phyloP scores from a whole-genome alignment of 1,140 invertebrate species.

The Pogonognathellus flavescens region DNA sequence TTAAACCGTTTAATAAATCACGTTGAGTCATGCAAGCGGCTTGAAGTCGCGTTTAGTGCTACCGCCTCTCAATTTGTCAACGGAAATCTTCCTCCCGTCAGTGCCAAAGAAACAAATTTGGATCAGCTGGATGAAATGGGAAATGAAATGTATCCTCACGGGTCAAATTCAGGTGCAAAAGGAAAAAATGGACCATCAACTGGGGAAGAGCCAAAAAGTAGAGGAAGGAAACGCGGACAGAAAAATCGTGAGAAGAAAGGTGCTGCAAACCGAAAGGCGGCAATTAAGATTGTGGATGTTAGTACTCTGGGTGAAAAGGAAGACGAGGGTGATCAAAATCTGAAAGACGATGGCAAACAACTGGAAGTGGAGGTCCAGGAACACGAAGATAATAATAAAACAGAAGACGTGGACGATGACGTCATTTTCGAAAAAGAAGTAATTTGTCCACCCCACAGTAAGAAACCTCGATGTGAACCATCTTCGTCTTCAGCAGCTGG shows the following conservation, averaged over 20 bases:
- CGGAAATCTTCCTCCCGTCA: neutral
- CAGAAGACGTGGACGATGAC: neutral
- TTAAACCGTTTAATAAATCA: conserved; percentile 14
- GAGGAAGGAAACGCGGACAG: neutral
- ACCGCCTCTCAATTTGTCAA: conserved; percentile 40
- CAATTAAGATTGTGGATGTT: conserved; percentile 19
- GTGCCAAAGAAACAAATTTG: neutral
- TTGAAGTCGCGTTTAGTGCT: neutral
- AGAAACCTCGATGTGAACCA: neutral
- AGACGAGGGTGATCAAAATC: neutral
- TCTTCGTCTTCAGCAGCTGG: neutral
- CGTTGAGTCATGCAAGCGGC: conserved; percentile 10
- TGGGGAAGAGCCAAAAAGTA: neutral
- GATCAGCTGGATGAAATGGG: neutral
- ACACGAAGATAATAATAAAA: neutral
- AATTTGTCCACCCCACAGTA: too few relatives aligned
- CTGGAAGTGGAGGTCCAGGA: neutral
- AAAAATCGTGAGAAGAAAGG: neutral
- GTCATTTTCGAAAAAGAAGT: neutral
- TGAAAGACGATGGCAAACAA: neutral
- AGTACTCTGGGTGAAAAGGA: neutral
- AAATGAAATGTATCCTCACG: neutral
- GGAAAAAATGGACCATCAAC: too few relatives aligned
- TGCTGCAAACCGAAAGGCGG: neutral
- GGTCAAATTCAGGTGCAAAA: neutral